phyloP scores from a whole-genome alignment of 1,140 invertebrate genomes.

The Neodiprion lecontei region DNA sequence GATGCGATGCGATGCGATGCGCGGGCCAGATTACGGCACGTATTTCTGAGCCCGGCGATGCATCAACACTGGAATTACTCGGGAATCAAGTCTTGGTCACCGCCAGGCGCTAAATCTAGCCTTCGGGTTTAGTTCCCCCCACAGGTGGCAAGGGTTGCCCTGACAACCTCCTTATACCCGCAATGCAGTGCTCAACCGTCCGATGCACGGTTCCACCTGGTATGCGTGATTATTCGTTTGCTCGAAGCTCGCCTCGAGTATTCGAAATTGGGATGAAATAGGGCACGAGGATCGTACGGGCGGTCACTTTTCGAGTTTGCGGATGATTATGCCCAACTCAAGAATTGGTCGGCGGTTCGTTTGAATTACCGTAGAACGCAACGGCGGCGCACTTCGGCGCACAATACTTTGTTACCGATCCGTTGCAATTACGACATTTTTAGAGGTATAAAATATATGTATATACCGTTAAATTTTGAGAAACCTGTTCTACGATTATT shows the following conservation, averaged over 20 bases:
- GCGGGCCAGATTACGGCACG: too few relatives aligned
- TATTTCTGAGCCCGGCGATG: neutral
- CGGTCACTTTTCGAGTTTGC: too few relatives aligned
- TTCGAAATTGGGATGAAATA: neutral
- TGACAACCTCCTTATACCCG: conserved; percentile 60
- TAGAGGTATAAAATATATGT: too few relatives aligned
- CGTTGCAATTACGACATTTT: too few relatives aligned
- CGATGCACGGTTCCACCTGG: conserved; percentile 10
- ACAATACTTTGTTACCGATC: too few relatives aligned
- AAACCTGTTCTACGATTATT: too few relatives aligned
- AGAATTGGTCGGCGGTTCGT: neutral
- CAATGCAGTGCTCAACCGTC: conserved; percentile 48
- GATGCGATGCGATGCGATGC: too few relatives aligned
- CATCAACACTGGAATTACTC: neutral
- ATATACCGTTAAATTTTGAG: too few relatives aligned
- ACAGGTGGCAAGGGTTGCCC: conserved; percentile 49
- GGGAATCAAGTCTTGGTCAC: neutral
- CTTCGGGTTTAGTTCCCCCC: neutral
- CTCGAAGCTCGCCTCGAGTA: conserved; percentile 7
- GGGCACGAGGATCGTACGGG: neutral
- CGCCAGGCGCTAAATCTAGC: neutral
- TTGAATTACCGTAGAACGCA: too few relatives aligned
- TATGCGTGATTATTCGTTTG: conserved; percentile 14
- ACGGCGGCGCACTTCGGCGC: too few relatives aligned
- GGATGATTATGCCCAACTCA: neutral